Evolutionary conservation across 2,113 vertebrate genomes (phyloP), one percentile per base, ranked within the genome.

Genomic region (Chaetodon trifascialis): DNA sequence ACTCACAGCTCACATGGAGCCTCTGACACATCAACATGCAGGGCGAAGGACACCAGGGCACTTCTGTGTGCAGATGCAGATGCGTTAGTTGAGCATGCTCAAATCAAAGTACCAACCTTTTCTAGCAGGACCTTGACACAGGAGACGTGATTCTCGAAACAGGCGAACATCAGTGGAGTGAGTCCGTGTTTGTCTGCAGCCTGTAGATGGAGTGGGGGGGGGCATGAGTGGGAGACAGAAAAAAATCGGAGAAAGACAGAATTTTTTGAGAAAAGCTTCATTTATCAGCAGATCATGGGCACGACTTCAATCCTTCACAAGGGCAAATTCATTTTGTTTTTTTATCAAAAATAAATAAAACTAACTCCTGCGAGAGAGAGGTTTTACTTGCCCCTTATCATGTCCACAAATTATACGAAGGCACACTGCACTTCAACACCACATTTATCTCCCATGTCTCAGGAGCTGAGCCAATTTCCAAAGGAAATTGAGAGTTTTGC

Each of bases 51-150:
- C 84, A 59, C 42, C 58, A 1, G 25, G 59, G 19, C 38, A 21
- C 47, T n/a, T 60, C 8, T 59, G 47, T 66, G 64, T 60, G 51
- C 62, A 51, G 46, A 73, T 54, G 30, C 16, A 34, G 46, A 73
- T 54, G 30, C 16, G 25, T 46, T 25, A n/a, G 59, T 12, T 21
- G 17, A 19, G 38, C 6, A 49, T 19, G 51, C 42, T 59, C 10
- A 59, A 63, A 84, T 25, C 38, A 46, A 52, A 21, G 64, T 36
- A 88, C 95, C 94, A 89, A 99, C 98, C 97, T 97, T 97, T 89
- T 97, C 97, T 88, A 99, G 95, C 93, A 99, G 97, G 90, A 99
- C 90, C 95, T 96, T 97, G 91, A 98, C 98, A 86, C 97, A 98
- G 87, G 92, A 85, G 64, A 95, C 12, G 73, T 99, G 97, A 86